Conservation (phyloP, 2,888 invertebrate genomes). For the Helleia helle region DNA sequence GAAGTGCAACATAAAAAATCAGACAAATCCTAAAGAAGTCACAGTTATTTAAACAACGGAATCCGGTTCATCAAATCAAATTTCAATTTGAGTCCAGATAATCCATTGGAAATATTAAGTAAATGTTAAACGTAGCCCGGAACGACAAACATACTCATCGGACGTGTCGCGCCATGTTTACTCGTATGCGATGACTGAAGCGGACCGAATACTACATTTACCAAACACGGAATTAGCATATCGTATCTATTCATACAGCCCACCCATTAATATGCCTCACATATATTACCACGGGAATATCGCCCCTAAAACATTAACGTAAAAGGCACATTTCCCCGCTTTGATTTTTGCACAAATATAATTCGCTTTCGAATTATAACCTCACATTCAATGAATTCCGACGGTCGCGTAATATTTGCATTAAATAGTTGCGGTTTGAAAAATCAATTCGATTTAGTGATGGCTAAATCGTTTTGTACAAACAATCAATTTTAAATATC, state of each 20-base stretch:
- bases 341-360: neutral
- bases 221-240: conserved; percentile 44
- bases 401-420: conserved; percentile 23
- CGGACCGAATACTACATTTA: conserved; percentile 30
- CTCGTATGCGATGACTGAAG: conserved; percentile 16
- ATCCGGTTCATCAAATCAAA: neutral
- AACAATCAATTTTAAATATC: neutral
- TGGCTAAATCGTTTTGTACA: neutral
- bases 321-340: conserved; percentile 11
- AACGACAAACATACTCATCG: conserved; percentile 16
- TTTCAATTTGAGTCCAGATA: neutral
- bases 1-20: too few relatives aligned
- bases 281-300: conserved; percentile 5
- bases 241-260: conserved; percentile 21
- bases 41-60: neutral
- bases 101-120: conserved; percentile 11
- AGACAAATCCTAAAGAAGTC: too few relatives aligned
- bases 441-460: conserved; percentile 20
- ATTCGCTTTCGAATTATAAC: conserved; percentile 34
- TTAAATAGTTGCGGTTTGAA: conserved; percentile 23
- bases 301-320: neutral
- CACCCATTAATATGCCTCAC: conserved; percentile 3
- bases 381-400: conserved; percentile 24
- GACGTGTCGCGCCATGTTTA: conserved; percentile 19
- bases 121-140: conserved; percentile 13